These are phyloP conservation scores for Borostomias antarcticus DNA, from an alignment of 2,797 vertebrate species.

Conservation along the genomic window DNA sequence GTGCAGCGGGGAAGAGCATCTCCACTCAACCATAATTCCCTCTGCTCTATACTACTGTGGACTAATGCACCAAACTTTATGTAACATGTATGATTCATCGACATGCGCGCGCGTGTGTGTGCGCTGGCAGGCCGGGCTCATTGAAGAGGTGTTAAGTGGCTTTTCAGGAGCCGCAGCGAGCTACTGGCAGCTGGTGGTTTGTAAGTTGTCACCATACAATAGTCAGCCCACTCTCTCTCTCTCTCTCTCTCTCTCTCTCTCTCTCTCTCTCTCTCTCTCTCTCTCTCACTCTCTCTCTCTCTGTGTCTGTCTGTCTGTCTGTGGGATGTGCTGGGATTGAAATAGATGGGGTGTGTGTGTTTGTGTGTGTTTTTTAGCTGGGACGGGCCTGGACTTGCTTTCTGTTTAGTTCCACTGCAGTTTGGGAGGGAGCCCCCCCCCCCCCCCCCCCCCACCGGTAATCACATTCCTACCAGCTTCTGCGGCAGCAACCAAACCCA, in stretches of 20 bases:
- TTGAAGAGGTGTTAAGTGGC: constrained; percentile 23
- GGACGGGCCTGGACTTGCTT: neutral
- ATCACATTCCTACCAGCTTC: no score
- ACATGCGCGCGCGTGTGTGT: constrained; percentile 4
- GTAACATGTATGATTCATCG: constrained; percentile 24
- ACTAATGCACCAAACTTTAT: constrained; percentile 13
- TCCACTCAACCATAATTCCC: constrained; percentile 10
- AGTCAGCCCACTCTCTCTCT: neutral
- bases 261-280: no score
- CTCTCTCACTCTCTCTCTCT: no score
- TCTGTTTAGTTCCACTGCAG: neutral
- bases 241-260: no score
- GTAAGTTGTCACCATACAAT: no score
- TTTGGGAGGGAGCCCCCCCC: no score
- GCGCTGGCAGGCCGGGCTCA: no score
- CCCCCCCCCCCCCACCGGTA: neutral
- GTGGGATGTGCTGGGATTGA: neutral
- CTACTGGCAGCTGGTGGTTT: no score
- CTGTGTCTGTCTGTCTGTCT: neutral
- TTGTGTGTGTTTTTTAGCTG: neutral
- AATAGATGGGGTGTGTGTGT: neutral
- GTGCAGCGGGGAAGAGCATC: constrained; percentile 2
- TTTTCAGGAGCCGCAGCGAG: constrained; percentile 7
- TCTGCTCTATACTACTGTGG: constrained; percentile 3
- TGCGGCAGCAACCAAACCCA: no score